A percentile compares a stretch with the other conserved stretches of the same genome.
phyloP scores from a whole-genome alignment of 2,113 vertebrate genomes.

The Melanocharis versteri region DNA sequence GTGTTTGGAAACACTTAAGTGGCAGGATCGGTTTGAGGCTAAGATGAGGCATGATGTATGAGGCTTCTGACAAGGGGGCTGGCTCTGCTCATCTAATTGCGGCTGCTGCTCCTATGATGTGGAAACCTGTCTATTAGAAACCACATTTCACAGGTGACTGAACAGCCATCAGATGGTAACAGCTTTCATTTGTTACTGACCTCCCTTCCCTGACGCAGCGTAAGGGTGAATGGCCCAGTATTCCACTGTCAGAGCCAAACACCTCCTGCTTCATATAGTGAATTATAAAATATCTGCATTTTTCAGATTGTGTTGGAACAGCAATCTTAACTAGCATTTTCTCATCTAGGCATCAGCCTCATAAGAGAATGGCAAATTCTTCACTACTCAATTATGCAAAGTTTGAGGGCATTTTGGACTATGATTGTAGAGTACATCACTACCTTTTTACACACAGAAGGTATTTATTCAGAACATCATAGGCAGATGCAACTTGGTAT shows the following conservation, averaged over 20 bases:
- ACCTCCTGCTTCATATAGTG: not conserved
- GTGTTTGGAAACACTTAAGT: not conserved
- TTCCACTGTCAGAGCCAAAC: not conserved
- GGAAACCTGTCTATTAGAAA: conserved; percentile 42
- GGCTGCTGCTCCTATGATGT: not conserved
- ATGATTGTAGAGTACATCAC: not conserved
- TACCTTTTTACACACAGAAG: not conserved
- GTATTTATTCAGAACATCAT: not conserved
- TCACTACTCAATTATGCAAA: not conserved
- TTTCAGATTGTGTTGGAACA: not conserved
- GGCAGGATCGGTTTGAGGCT: fast-evolving
- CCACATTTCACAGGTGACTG: conserved; percentile 45
- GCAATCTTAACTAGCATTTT: not conserved
- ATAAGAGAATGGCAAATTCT: not conserved
- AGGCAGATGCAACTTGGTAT: not conserved
- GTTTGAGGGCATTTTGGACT: not conserved
- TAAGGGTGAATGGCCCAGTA: not conserved
- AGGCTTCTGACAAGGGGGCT: not conserved
- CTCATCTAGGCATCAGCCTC: not conserved
- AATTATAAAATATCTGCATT: not conserved
- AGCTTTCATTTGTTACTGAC: conserved; percentile 9
- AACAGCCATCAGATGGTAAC: conserved; percentile 10
- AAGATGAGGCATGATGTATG: not conserved
- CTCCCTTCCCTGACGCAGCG: fast-evolving
- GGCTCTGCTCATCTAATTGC: not conserved